Evolutionary conservation across 2,888 invertebrate species (phyloP).

Genomic region (Ormyrus nitidulus): DNA sequence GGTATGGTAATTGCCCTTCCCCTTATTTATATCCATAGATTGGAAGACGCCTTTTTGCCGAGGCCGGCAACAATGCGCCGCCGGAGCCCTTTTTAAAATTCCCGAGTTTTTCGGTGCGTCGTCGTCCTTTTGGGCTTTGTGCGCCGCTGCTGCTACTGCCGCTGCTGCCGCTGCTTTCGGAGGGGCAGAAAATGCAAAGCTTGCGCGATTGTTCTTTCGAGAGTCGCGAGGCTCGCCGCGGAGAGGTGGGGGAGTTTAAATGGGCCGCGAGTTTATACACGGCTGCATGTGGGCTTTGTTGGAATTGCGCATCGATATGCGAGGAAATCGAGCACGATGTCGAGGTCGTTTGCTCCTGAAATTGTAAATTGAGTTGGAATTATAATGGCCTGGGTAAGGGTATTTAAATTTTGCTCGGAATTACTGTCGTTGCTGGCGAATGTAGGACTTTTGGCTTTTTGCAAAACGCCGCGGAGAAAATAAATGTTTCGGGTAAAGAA

Average conservation of each 20-base stretch:
- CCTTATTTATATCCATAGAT: constrained; percentile 65
- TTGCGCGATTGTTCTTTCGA: constrained; percentile 48
- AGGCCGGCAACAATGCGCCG: constrained; percentile 42
- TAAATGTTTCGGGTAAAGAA: too few species aligned
- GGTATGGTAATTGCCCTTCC: constrained; percentile 68
- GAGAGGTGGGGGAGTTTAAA: constrained; percentile 29
- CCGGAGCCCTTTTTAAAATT: constrained; percentile 37
- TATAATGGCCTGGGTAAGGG: too few species aligned
- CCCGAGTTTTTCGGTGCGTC: not conserved
- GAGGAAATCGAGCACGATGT: not conserved
- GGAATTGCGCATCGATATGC: not conserved
- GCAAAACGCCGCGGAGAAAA: too few species aligned
- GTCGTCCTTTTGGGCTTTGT: not conserved
- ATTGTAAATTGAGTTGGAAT: too few species aligned
- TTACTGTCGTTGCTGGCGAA: too few species aligned
- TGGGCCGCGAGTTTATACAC: constrained; percentile 12
- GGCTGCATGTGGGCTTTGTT: too few species aligned
- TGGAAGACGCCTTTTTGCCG: constrained; percentile 18
- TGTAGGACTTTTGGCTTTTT: too few species aligned
- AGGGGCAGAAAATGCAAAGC: constrained; percentile 31
- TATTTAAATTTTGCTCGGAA: constrained; percentile 1
- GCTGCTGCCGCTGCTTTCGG: not conserved
- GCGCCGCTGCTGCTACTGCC: not conserved
- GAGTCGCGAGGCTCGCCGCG: constrained; percentile 1
- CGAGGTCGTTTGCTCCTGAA: too few species aligned